phyloP scores from a whole-genome alignment of 2,888 invertebrate genomes.

The Chrysomela aeneicollis region DNA sequence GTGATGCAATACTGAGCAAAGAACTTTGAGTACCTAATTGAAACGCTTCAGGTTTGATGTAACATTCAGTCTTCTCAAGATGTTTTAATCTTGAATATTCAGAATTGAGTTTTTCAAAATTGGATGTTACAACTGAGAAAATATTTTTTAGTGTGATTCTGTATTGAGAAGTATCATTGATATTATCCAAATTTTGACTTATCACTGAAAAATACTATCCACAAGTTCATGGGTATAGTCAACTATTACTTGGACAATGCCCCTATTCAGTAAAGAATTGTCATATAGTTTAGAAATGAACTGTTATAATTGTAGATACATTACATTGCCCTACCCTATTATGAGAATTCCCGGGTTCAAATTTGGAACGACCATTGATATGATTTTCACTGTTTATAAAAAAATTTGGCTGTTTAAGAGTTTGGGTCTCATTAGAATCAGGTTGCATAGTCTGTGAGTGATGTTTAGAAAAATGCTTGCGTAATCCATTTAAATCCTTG shows the following conservation, averaged over 20 bases:
- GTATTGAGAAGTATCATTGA: no score
- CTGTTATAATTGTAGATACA: background rate
- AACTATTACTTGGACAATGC: slow-evolving; percentile 9
- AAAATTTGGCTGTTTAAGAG: background rate
- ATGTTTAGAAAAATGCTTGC: background rate
- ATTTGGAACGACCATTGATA: background rate
- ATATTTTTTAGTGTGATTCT: no score
- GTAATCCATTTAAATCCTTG: background rate
- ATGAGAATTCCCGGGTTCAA: background rate
- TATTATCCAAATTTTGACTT: no score
- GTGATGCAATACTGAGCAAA: background rate
- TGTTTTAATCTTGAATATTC: slow-evolving; percentile 19
- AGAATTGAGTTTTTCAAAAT: slow-evolving; percentile 7
- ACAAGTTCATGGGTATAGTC: slow-evolving; percentile 13
- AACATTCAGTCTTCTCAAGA: background rate
- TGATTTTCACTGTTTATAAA: background rate
- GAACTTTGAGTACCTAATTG: background rate
- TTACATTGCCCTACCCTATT: background rate
- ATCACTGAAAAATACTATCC: slow-evolving; percentile 12
- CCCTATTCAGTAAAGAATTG: slow-evolving; percentile 1
- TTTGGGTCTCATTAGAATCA: background rate
- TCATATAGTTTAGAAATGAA: background rate
- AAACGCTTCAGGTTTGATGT: background rate
- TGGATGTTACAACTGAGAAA: background rate
- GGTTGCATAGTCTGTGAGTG: background rate